phyloP scores from a whole-genome alignment of 2,113 vertebrate species.

The Dicerorhinus sumatrensis region DNA sequence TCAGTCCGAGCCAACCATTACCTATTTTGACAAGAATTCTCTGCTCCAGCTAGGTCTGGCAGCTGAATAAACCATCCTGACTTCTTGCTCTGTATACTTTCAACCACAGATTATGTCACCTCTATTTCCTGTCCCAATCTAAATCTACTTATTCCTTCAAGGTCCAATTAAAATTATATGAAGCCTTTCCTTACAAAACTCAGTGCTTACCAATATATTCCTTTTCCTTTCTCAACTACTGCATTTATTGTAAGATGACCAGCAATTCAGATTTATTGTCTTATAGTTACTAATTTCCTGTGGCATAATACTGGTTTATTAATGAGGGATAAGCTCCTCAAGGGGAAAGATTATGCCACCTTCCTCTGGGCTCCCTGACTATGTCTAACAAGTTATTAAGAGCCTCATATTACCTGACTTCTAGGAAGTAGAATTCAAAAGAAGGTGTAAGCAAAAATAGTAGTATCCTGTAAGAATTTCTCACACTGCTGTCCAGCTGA shows the following conservation, averaged over 20 bases:
- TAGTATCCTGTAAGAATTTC: background rate
- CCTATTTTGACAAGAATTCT: background rate
- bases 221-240: background rate
- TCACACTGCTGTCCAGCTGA: background rate
- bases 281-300: background rate
- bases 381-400: background rate
- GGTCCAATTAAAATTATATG: background rate
- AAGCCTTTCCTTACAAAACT: conserved; percentile 14
- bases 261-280: background rate
- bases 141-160: background rate
- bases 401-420: conserved; percentile 37
- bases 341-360: background rate
- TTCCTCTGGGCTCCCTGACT: background rate
- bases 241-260: background rate
- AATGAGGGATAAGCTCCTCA: background rate
- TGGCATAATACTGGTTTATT: background rate
- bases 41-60: background rate
- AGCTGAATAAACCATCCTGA: background rate
- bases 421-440: conserved; percentile 17
- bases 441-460: background rate
- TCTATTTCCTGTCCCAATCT: background rate
- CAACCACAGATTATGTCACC: background rate
- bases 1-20: background rate
- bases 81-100: background rate
- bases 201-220: background rate